Conservation (phyloP, 2,113 vertebrate species). For the Lophotis ruficrista region DNA sequence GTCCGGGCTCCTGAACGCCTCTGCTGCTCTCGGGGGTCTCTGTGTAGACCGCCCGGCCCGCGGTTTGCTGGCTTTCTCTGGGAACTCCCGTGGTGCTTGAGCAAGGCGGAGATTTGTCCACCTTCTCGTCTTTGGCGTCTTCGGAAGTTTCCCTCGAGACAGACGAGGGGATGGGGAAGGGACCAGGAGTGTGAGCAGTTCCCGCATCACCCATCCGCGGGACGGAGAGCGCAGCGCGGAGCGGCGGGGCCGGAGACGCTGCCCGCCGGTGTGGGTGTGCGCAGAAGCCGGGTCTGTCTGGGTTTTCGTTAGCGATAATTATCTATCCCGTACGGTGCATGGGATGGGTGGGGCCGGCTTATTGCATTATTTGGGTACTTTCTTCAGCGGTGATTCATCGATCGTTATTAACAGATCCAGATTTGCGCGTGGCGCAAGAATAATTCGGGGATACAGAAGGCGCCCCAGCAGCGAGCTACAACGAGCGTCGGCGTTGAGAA, state of each 20-base stretch:
- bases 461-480: neutral
- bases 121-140: no score
- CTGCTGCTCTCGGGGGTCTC: no score
- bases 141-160: no score
- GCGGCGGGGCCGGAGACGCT: neutral
- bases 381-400: neutral
- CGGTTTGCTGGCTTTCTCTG: no score
- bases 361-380: neutral
- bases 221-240: no score
- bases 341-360: neutral
- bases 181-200: no score
- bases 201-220: no score
- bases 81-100: no score
- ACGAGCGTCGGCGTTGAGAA: neutral
- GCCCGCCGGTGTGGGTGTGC: neutral
- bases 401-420: rapidly evolving
- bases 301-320: neutral
- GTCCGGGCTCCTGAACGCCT: no score
- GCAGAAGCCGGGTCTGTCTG: rapidly evolving
- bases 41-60: no score
- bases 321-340: rapidly evolving
- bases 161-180: no score
- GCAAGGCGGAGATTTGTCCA: no score
- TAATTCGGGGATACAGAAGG: rapidly evolving
- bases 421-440: rapidly evolving